Evolutionary conservation across 2,888 invertebrate genomes (phyloP), one percentile per base, ranked within the genome.

Genomic region (Nephrotoma guestfalica): DNA sequence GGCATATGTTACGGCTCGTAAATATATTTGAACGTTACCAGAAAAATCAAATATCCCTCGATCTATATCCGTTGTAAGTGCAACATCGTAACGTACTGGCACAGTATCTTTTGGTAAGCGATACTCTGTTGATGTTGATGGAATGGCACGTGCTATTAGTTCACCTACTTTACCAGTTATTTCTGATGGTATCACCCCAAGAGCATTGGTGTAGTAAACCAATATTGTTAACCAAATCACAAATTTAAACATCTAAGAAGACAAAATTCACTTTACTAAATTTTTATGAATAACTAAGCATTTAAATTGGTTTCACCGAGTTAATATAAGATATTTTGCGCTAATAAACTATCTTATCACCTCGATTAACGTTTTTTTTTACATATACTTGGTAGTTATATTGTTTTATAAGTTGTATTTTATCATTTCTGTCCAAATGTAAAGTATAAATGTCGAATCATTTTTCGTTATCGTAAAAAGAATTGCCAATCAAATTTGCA

Each of bases 61-160:
- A 86, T 91, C 89, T 0, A 91, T 89, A 87, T 89, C 87, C 0
- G 91, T 91, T 2, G 87, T 86, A n/a, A 91, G 83, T 6, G 87
- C 87, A 1, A 91, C 87, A 88, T 92, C 92, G 89, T 94, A 94
- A 88, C 93, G 93, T 6, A 89, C 87, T 0, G 94, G 94, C 0
- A 89, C 89, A 86, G 94, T 91, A 88, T 92, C 91, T 2, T 91
- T 92, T 0, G 94, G 94, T 30, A 71, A 18, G 4, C 6, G 71
- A 71, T 71, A 71, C 6, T 71, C 4, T 9, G 9, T 30, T 3
- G 71, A 71, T 30, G 71, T 71, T 30, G 71, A 71, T 11, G 71
- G 71, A 6, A 1, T 11, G 7, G 6, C 11, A 4, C 9, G 6
- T 7, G 11, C 2, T 4, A 9, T 71, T 71, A 30, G 7, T 71